Conservation (phyloP, 1,140 invertebrate genomes). For the Drosophila ficusphila region DNA sequence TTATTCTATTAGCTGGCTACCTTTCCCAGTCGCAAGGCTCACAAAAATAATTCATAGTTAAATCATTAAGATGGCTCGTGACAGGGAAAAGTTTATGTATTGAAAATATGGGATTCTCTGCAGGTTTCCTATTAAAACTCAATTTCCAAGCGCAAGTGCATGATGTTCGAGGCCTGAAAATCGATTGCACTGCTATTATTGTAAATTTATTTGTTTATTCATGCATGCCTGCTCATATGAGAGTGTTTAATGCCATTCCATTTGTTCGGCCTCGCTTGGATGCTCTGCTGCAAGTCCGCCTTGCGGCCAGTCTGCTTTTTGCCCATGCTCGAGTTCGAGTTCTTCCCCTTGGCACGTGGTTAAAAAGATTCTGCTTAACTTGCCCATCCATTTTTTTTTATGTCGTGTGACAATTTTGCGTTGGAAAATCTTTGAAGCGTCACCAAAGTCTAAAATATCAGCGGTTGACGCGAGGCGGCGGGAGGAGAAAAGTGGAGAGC, state of each 20-base stretch:
- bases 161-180: no score
- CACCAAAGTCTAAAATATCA: slow-evolving; percentile 56
- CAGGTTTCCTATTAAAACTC: no score
- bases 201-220: slow-evolving; percentile 1
- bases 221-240: slow-evolving; percentile 12
- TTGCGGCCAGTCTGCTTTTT: slow-evolving; percentile 11
- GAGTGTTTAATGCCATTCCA: slow-evolving; percentile 11
- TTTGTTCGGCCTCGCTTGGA: slow-evolving; percentile 7
- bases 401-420: slow-evolving; percentile 6
- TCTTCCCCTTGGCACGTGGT: slow-evolving; percentile 12
- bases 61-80: background rate
- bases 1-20: background rate
- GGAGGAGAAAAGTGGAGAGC: no score
- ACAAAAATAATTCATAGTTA: background rate
- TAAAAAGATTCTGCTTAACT: background rate
- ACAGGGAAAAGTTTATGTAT: no score
- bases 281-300: slow-evolving; percentile 26
- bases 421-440: slow-evolving; percentile 69
- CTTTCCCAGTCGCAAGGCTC: background rate
- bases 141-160: no score
- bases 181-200: slow-evolving; percentile 1
- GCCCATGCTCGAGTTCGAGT: background rate
- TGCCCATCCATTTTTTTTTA: background rate
- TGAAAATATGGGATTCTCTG: no score
- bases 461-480: background rate